These are phyloP conservation scores for Regulus satrapa DNA, from an alignment of 2,113 vertebrate genomes.

Conservation along the genomic window DNA sequence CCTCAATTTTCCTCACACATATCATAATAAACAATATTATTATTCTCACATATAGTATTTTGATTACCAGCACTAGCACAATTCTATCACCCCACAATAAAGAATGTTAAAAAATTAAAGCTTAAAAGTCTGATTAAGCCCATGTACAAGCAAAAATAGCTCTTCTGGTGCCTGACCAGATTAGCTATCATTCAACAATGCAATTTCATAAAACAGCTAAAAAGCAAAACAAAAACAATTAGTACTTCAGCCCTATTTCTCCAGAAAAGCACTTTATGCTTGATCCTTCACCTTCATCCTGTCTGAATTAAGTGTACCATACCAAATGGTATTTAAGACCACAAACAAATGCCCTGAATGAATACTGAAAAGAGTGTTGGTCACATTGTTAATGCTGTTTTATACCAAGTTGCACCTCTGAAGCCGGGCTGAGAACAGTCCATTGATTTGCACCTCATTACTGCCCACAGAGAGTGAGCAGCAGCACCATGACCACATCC, in stretches of 20 bases:
- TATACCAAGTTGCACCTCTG: background rate
- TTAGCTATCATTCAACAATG: background rate
- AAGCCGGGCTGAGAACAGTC: background rate
- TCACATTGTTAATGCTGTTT: background rate
- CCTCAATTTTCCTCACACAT: no score
- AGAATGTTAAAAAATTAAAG: background rate
- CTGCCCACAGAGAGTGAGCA: background rate
- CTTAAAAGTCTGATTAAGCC: background rate
- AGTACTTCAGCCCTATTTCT: background rate
- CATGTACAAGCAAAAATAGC: background rate
- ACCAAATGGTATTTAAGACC: background rate
- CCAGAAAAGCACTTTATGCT: background rate
- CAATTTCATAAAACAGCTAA: background rate
- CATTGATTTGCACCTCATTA: constrained; percentile 16
- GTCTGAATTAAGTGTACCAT: background rate
- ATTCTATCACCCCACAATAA: background rate
- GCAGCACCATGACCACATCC: background rate
- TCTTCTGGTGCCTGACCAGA: background rate
- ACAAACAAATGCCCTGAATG: background rate
- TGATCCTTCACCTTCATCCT: background rate
- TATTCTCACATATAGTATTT: background rate
- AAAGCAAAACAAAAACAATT: background rate
- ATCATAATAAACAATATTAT: no score
- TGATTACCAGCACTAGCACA: background rate
- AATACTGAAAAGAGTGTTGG: background rate